Evolutionary conservation across 2,113 vertebrate species (phyloP).

Genomic region (Malurus elegans): DNA sequence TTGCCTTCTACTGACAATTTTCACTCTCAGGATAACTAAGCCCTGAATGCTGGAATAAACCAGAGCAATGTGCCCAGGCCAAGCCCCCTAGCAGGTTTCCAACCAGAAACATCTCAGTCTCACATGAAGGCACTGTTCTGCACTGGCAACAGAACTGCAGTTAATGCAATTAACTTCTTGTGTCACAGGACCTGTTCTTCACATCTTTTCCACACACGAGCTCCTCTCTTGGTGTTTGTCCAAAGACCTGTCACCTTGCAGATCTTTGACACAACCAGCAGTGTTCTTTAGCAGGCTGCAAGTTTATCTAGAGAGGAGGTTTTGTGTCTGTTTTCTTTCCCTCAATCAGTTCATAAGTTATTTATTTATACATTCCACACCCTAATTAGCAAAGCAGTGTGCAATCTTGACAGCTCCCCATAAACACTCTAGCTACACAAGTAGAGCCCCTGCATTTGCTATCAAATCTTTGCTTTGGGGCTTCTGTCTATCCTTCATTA

Average conservation of each 20-base stretch:
- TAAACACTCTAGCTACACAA: neutral
- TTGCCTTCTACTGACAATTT: neutral
- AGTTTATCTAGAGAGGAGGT: fast-evolving
- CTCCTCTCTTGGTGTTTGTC: neutral
- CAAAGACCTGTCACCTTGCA: neutral
- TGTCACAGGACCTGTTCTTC: neutral
- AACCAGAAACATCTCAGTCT: neutral
- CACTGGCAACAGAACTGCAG: neutral
- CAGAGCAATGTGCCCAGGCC: neutral
- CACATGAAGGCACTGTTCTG: neutral
- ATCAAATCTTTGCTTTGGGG: neutral
- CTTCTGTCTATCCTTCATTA: neutral
- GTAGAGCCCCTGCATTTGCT: neutral
- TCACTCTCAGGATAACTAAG: neutral
- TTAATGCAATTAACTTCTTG: neutral
- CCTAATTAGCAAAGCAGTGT: neutral
- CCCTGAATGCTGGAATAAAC: neutral
- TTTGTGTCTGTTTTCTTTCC: neutral
- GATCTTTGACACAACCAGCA: neutral
- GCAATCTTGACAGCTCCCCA: neutral
- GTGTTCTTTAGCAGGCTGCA: neutral
- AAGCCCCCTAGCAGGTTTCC: neutral
- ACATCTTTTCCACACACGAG: neutral
- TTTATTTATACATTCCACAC: neutral
- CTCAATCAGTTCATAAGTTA: neutral